Base-by-base conservation (phyloP, 1,140 invertebrate genomes). In the Zaprionus africanus region DNA sequence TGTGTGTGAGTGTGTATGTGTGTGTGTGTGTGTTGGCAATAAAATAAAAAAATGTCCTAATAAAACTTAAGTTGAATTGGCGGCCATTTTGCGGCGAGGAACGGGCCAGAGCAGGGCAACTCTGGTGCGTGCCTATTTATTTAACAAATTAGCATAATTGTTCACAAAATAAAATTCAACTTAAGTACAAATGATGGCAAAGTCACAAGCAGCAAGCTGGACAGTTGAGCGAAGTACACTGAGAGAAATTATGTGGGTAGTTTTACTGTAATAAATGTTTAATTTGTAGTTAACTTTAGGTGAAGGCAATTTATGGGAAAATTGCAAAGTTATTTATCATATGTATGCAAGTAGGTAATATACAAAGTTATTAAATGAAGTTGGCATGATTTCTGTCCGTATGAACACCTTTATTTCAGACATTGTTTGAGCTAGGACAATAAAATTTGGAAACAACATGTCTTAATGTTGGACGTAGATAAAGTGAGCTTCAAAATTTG, bases 131-230 rank as follows among this genome's bases (percentile, higher is more conserved):
- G 86, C 81, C 85, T 90, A 88, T 90, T 90, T 90, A 88, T 91
- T 91, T 91, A 91, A 84, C 87, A 91, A 91, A 91, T 91, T 91
- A 91, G 87, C 87, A 91, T 91, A 91, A 91, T 91, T 91, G 87
- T 91, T 91, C 83, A 91, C 80, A 84, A 91, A 91, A 91, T 91
- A 91, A 91, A 91, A 91, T 88, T 91, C 87, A 91, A 91, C 88
- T 91, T 91, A 91, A 91, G 81, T 91, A 91, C 87, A 91, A 91
- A 88, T 88, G 87, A 90, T 90, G 62, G 38, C 62, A 51, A 64
- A 51, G 46, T 51, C 46, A 46, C 41, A 19, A 6, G 46, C 46
- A 51, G 46, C 46, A 51, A 51, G 46, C 46, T 51, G 46, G n/a
- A 46, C n/a, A 46, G 41, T 17, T 9, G 41, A 17, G 41, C 3